These are phyloP conservation scores for Aldrovandia affinis DNA, from an alignment of 2,797 vertebrate genomes.

Conservation along the genomic window DNA sequence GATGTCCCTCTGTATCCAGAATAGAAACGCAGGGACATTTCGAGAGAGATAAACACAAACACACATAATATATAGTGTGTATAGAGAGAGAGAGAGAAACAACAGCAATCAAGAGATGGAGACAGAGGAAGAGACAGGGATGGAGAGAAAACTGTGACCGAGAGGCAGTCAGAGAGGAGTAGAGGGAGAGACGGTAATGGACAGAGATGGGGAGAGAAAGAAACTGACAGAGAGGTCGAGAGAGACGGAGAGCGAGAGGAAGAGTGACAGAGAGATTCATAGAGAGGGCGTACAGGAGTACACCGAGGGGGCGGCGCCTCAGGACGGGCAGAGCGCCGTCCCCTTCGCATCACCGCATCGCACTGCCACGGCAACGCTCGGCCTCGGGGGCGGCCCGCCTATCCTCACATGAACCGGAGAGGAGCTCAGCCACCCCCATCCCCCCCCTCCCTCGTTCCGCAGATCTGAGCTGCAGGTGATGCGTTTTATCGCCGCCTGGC, in stretches of 20 bases:
- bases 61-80: no score
- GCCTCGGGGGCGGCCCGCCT: not conserved
- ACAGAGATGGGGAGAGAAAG: no score
- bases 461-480: not conserved
- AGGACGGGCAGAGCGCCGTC: not conserved
- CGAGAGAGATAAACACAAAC: no score
- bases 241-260: not conserved
- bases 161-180: no score
- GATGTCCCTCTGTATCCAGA: no score
- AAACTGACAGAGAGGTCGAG: no score
- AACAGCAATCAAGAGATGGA: not conserved
- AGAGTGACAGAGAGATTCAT: not conserved
- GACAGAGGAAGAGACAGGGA: not conserved
- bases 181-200: no score
- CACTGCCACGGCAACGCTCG: not conserved
- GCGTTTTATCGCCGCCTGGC: slow-evolving; percentile 19
- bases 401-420: slow-evolving; percentile 21
- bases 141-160: no score
- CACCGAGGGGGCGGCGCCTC: not conserved
- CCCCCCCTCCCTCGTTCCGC: not conserved
- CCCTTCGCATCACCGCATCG: not conserved
- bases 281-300: not conserved
- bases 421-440: not conserved
- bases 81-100: no score
- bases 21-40: no score